A percentile compares a stretch with the other conserved stretches of the same genome.
phyloP scores from a whole-genome alignment of 2,113 vertebrate species.

The Albula glossodonta region DNA sequence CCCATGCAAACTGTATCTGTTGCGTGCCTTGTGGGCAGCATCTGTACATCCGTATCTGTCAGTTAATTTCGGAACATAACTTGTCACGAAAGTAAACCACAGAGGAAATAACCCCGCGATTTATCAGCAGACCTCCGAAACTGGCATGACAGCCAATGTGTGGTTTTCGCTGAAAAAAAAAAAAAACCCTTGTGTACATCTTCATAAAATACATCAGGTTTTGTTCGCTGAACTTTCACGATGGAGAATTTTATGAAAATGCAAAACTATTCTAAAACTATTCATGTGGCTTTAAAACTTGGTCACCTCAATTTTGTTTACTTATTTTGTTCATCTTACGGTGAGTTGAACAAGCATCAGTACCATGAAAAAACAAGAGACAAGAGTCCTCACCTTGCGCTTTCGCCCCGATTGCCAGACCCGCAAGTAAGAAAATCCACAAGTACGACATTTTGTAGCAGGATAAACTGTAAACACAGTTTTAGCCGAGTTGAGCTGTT shows the following conservation, averaged over 20 bases:
- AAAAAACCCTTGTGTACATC: neutral
- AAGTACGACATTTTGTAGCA: constrained; percentile 28
- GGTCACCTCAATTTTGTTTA: neutral
- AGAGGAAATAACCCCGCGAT: too few relatives aligned
- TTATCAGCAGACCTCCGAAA: neutral
- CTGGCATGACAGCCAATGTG: neutral
- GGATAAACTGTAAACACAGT: neutral
- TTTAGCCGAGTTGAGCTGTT: too few relatives aligned
- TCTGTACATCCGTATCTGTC: neutral
- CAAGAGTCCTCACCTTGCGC: constrained; percentile 33
- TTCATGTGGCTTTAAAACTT: neutral
- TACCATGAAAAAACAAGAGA: neutral
- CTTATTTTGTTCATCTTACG: neutral
- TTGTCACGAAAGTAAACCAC: neutral
- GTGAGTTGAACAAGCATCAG: neutral
- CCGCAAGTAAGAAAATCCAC: constrained; percentile 39
- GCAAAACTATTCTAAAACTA: neutral
- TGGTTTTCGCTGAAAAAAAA: neutral
- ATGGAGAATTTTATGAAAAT: neutral
- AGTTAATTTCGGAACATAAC: neutral
- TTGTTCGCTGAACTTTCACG: neutral
- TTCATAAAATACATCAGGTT: neutral
- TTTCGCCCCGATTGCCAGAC: constrained; percentile 29
- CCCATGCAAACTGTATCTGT: neutral
- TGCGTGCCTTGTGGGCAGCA: neutral